Percentiles rank a stretch among this genome's conserved stretches.
phyloP scores from a whole-genome alignment of 2,113 vertebrate genomes.

The Puntigrus tetrazona region DNA sequence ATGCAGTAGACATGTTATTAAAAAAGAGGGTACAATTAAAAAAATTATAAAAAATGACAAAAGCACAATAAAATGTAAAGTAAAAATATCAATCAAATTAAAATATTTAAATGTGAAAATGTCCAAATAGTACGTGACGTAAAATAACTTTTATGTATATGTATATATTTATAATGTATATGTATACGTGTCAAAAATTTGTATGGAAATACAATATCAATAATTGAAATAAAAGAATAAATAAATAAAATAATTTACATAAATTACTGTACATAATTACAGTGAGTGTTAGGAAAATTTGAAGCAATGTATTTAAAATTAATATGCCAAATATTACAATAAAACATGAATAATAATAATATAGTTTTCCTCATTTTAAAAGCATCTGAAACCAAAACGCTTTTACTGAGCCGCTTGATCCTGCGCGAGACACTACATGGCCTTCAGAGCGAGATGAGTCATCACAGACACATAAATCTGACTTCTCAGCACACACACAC shows the following conservation, averaged over 20 bases:
- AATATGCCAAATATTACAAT: neutral
- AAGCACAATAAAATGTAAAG: neutral
- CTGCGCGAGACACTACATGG: neutral
- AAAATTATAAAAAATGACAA: neutral
- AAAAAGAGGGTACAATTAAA: neutral
- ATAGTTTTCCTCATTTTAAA: neutral
- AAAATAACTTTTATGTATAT: too few relatives aligned
- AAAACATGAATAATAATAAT: too few relatives aligned
- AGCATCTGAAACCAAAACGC: neutral
- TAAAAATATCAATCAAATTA: too few relatives aligned
- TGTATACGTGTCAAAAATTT: neutral
- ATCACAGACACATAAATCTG: neutral
- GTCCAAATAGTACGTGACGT: too few relatives aligned
- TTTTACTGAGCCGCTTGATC: neutral
- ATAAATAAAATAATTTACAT: too few relatives aligned
- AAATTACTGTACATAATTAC: neutral
- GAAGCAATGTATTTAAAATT: neutral
- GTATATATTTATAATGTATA: neutral
- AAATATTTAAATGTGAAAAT: too few relatives aligned
- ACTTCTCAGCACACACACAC: neutral
- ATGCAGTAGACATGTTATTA: too few relatives aligned
- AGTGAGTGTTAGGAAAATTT: neutral
- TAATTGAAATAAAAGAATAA: neutral
- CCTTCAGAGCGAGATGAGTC: slow-evolving; percentile 11
- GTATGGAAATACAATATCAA: too few relatives aligned